phyloP scores from a whole-genome alignment of 2,888 invertebrate genomes.

The Acanthopleura granulata region DNA sequence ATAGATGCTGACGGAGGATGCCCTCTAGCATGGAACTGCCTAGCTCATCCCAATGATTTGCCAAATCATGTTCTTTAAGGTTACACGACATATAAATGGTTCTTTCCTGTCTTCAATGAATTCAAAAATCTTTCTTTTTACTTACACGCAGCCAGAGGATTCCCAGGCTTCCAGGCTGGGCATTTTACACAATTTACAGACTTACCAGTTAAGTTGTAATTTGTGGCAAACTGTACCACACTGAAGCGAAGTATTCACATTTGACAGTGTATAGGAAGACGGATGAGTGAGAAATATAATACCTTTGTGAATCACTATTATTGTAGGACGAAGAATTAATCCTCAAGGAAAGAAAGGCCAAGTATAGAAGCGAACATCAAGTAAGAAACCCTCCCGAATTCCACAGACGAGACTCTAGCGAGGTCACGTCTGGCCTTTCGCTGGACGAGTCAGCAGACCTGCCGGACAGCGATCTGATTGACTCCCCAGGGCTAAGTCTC shows the following conservation, averaged over 20 bases:
- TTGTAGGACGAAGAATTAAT: slow-evolving; percentile 9
- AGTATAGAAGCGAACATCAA: neutral
- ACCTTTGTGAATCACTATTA: neutral
- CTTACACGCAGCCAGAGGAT: slow-evolving; percentile 7
- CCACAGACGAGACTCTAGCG: neutral
- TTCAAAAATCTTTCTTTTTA: neutral
- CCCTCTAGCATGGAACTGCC: neutral
- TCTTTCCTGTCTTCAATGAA: too few relatives aligned
- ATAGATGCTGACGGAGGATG: too few relatives aligned
- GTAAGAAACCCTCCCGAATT: neutral
- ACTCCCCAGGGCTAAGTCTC: neutral
- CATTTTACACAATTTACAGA: slow-evolving; percentile 14
- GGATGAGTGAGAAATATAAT: neutral
- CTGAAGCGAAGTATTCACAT: neutral
- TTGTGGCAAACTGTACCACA: neutral
- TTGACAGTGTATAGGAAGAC: too few relatives aligned
- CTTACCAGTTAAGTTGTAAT: slow-evolving; percentile 5
- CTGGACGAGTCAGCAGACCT: neutral
- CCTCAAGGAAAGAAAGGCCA: neutral
- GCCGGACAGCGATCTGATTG: slow-evolving; percentile 6
- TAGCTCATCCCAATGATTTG: neutral
- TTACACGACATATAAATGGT: neutral
- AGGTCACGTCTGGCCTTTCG: neutral
- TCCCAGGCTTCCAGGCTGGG: neutral
- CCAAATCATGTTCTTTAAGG: neutral